These are phyloP conservation scores for Pseudococcus viburni DNA, from an alignment of 2,888 invertebrate species.

Conservation along the genomic window DNA sequence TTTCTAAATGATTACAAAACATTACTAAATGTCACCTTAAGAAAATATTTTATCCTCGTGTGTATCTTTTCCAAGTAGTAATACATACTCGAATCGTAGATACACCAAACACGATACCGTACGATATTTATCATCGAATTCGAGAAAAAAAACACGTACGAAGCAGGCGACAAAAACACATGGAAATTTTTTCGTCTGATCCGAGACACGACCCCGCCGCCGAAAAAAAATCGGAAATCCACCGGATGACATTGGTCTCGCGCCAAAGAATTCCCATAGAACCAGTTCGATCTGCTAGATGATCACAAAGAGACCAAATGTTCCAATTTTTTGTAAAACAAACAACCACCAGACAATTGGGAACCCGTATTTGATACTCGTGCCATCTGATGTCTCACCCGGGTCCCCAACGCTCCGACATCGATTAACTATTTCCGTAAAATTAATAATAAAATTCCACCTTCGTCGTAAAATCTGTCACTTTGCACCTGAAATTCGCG, in stretches of 20 bases:
- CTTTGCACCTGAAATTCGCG: not conserved
- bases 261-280: constrained; percentile 46
- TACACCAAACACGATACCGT: not conserved
- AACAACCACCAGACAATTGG: constrained; percentile 17
- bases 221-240: constrained; percentile 32
- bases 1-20: constrained; percentile 51
- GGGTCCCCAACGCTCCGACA: not conserved
- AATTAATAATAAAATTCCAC: constrained; percentile 17
- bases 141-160: not conserved
- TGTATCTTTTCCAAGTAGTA: not conserved
- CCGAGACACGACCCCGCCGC: not conserved
- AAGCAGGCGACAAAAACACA: not conserved
- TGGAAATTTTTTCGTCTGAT: not conserved
- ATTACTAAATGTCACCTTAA: constrained; percentile 42
- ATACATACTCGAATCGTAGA: not conserved
- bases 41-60: constrained; percentile 18
- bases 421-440: constrained; percentile 52
- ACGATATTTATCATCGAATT: not conserved
- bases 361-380: constrained; percentile 29
- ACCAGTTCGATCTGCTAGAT: not conserved
- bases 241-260: constrained; percentile 53
- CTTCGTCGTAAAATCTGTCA: constrained; percentile 51
- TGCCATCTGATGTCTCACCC: not conserved
- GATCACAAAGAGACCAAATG: constrained; percentile 28
- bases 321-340: constrained; percentile 7